phyloP scores from a whole-genome alignment of 2,797 vertebrate species.

The Rhinella marina region DNA sequence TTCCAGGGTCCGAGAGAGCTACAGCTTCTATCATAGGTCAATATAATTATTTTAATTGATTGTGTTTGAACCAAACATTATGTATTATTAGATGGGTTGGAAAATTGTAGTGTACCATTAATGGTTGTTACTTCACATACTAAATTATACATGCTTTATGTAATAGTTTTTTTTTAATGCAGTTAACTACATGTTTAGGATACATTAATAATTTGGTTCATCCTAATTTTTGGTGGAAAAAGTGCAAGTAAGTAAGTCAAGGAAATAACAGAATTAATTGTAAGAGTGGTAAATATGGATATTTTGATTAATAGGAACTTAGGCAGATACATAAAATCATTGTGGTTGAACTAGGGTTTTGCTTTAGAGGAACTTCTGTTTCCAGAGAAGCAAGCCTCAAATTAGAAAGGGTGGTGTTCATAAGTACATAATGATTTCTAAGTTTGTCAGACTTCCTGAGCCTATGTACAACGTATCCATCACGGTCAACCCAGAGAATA shows the following conservation, averaged over 20 bases:
- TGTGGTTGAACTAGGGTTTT: too few species aligned
- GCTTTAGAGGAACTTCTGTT: too few species aligned
- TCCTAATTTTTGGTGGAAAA: too few species aligned
- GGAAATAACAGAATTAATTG: too few species aligned
- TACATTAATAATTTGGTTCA: background rate
- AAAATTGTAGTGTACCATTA: background rate
- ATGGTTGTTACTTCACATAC: background rate
- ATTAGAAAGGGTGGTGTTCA: background rate
- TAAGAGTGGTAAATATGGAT: too few species aligned
- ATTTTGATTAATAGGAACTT: too few species aligned
- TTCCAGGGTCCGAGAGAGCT: slow-evolving; percentile 90
- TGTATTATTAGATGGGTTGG: background rate
- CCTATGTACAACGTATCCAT: too few species aligned
- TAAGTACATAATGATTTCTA: too few species aligned
- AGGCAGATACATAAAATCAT: too few species aligned
- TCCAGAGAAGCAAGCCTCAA: background rate
- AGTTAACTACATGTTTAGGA: background rate
- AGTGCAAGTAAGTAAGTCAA: too few species aligned
- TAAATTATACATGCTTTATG: background rate
- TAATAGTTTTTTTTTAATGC: background rate
- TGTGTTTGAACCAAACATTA: background rate
- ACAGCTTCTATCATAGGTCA: slow-evolving; percentile 90
- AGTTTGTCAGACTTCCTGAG: too few species aligned
- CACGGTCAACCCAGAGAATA: too few species aligned
- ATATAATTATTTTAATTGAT: slow-evolving; percentile 21